Evolutionary conservation across 2,797 vertebrate genomes (phyloP).

Genomic region (Thripadectes ignobilis): DNA sequence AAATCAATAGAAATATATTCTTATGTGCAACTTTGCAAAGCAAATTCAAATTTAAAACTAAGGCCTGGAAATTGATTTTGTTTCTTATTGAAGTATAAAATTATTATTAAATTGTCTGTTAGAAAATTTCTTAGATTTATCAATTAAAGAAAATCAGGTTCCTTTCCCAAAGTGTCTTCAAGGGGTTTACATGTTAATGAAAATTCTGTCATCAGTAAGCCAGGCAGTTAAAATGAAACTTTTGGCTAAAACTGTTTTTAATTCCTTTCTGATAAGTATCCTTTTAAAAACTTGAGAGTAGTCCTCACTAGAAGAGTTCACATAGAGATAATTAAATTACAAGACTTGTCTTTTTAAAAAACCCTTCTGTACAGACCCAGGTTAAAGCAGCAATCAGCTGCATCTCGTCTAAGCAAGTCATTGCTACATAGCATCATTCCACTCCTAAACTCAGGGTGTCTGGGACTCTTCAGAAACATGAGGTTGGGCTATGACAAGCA

Average conservation of each 20-base stretch:
- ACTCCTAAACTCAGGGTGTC: background rate
- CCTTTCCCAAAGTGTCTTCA: background rate
- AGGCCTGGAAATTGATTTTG: background rate
- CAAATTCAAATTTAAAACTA: background rate
- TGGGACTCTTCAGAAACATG: background rate
- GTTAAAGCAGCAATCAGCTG: background rate
- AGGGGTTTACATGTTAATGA: background rate
- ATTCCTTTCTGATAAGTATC: background rate
- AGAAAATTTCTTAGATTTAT: background rate
- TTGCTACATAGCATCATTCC: background rate
- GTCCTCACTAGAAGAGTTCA: background rate
- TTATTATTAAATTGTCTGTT: background rate
- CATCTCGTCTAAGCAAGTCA: background rate
- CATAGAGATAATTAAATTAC: background rate
- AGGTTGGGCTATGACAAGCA: background rate
- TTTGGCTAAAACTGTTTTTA: background rate
- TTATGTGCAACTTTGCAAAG: background rate
- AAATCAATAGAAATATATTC: background rate
- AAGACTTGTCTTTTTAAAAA: background rate
- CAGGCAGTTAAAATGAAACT: background rate
- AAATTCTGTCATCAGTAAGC: background rate
- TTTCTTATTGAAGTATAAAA: background rate
- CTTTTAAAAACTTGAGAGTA: background rate
- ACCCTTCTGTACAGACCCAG: background rate
- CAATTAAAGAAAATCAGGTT: background rate